phyloP scores from a whole-genome alignment of 2,888 invertebrate genomes.

The Zygaena filipendulae region DNA sequence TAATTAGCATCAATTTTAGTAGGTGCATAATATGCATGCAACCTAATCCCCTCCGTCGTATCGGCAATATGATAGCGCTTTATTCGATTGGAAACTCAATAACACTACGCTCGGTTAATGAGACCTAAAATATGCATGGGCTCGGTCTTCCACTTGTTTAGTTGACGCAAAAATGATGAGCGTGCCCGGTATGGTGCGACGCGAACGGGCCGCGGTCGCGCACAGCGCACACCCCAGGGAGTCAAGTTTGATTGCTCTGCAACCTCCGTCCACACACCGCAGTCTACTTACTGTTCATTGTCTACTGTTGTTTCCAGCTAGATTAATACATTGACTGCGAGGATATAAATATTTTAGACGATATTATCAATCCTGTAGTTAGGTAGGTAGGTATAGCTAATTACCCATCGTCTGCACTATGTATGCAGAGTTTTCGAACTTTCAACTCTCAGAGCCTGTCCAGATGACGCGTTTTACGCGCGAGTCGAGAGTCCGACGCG shows the following conservation, averaged over 20 bases:
- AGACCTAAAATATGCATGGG: conserved; percentile 56
- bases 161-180: conserved; percentile 56
- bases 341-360: no score
- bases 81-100: conserved; percentile 46
- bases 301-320: conserved; percentile 46
- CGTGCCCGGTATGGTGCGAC: conserved; percentile 35
- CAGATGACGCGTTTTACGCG: no score
- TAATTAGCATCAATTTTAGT: no score
- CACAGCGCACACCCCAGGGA: conserved; percentile 40
- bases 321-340: conserved; percentile 61
- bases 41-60: no score
- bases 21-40: no score
- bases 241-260: conserved; percentile 59
- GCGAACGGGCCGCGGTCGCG: conserved; percentile 39
- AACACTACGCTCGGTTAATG: conserved; percentile 48
- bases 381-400: no score
- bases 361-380: no score
- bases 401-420: no score
- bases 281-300: conserved; percentile 18
- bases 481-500: no score
- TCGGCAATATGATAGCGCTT: no score
- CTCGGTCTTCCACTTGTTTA: conserved; percentile 41
- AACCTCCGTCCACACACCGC: conserved; percentile 36
- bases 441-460: no score
- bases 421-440: no score